A percentile compares a stretch with the other conserved stretches of the same genome.
Conservation (phyloP, 1,140 invertebrate species). For the Drosophila azteca region DNA sequence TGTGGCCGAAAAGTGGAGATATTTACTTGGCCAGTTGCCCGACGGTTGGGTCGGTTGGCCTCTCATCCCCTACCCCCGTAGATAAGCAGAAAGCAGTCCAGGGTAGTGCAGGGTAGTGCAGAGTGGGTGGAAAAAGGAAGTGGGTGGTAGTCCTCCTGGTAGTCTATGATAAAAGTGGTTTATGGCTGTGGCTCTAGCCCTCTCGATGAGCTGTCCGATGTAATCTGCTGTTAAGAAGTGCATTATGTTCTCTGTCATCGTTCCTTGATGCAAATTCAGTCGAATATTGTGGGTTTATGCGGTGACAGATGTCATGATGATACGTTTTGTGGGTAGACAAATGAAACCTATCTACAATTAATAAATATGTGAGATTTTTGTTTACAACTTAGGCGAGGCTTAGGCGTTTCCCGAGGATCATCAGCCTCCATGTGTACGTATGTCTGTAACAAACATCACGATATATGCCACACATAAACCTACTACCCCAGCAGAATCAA, state of each 20-base stretch:
- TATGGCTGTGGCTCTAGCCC: conserved; percentile 52
- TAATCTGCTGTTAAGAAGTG: conserved; percentile 58
- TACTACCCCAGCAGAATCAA: not conserved
- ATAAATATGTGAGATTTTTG: too few relatives aligned
- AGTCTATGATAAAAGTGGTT: conserved; percentile 69
- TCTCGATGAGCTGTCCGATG: conserved; percentile 36
- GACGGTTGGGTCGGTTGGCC: too few relatives aligned
- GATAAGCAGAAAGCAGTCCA: conserved; percentile 8
- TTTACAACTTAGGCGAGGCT: too few relatives aligned
- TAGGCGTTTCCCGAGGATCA: too few relatives aligned
- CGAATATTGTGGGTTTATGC: conserved; percentile 3
- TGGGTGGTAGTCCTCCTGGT: conserved; percentile 13
- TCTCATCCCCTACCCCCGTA: not conserved
- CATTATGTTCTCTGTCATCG: conserved; percentile 32
- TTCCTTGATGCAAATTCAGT: not conserved
- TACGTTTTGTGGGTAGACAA: too few relatives aligned
- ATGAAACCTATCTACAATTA: too few relatives aligned
- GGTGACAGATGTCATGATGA: not conserved
- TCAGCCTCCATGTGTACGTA: too few relatives aligned
- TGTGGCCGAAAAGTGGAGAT: conserved; percentile 79
- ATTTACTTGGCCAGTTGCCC: conserved; percentile 56
- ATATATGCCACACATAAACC: too few relatives aligned
- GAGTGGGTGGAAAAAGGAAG: not conserved
- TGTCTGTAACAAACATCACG: too few relatives aligned
- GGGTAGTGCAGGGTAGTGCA: conserved; percentile 3